Base-by-base conservation (phyloP, 2,797 vertebrate species). In the Notamacropus eugenii region DNA sequence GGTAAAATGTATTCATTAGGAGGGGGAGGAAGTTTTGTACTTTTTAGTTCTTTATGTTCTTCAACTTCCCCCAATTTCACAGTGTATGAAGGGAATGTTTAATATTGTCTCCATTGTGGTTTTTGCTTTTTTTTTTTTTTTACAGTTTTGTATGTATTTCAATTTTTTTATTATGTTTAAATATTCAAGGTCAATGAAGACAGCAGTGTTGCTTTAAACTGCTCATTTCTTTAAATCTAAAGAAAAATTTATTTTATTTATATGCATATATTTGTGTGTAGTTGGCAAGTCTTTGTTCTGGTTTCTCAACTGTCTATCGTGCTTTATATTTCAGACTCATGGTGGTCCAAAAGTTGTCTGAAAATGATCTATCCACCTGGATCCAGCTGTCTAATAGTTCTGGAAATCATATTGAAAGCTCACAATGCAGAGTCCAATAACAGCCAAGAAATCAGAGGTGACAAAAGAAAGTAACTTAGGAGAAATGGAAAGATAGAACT, bases 321-420 rank as follows among this genome's bases (percentile, higher is more conserved):
- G 54, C 74, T 93, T 94, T 67, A 9, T 87, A 55, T 56, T 93
- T n/a, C 82, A 34, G 62, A 50, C 55, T 90, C 92, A 3, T 1
- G 55, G 95, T 96, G 95, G 91, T 96, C 94, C 93, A 54, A 96
- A 74, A 92, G 57, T 93, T 92, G 93, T 93, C 94, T 90, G 92
- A 4, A 55, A 27, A 22, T 87, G 52, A 93, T 97, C 93, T 52
- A 12, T 67, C 95, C 96, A 97, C 97, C 96, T 97, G 97, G 96
- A 90, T 91, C 92, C 97, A 96, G 95, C 96, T 97, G 97, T 87
- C 95, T 95, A 2, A 5, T 19, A 31, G 3, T 59, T 90, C 97
- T 93, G 93, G 95, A 96, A 97, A 96, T 50, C 92, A 93, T 94
- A 96, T 19, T 96, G 97, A 97, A 97, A 96, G 96, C 96, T 96